These are phyloP conservation scores for Athalia rosae DNA, from an alignment of 2,888 invertebrate genomes.

Conservation along the genomic window DNA sequence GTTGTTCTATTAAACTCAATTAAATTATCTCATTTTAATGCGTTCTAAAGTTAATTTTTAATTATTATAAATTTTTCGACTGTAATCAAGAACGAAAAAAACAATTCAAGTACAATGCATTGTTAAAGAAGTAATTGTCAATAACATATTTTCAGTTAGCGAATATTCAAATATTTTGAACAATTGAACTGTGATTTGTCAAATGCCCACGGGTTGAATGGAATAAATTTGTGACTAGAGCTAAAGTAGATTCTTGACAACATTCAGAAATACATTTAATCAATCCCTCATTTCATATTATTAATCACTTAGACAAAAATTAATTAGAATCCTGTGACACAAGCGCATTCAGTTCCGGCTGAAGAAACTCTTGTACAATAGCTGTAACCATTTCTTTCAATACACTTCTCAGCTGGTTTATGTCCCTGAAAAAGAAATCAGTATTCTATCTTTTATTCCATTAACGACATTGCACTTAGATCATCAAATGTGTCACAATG, in stretches of 20 bases:
- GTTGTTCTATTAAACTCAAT: no score
- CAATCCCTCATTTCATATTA: constrained; percentile 19
- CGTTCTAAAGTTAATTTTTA: no score
- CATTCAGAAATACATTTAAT: constrained; percentile 10
- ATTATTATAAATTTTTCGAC: no score
- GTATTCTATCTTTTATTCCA: neutral
- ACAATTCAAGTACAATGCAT: no score
- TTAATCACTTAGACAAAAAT: constrained; percentile 3
- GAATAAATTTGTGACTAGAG: constrained; percentile 33
- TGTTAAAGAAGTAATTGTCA: neutral
- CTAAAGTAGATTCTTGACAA: constrained; percentile 30
- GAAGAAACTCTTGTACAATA: constrained; percentile 86
- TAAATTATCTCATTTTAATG: no score
- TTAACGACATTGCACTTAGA: neutral
- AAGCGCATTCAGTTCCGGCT: constrained; percentile 84
- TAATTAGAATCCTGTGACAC: constrained; percentile 68
- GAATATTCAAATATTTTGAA: constrained; percentile 5
- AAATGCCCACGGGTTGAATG: neutral
- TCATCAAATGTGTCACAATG: neutral
- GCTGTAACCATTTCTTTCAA: constrained; percentile 85
- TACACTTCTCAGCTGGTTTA: constrained; percentile 77
- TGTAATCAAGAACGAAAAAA: no score
- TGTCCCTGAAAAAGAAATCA: constrained; percentile 79
- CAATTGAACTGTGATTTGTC: neutral
- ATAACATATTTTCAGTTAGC: constrained; percentile 22